Conservation (phyloP, 2,797 vertebrate genomes). For the Darevskia nairensis region DNA sequence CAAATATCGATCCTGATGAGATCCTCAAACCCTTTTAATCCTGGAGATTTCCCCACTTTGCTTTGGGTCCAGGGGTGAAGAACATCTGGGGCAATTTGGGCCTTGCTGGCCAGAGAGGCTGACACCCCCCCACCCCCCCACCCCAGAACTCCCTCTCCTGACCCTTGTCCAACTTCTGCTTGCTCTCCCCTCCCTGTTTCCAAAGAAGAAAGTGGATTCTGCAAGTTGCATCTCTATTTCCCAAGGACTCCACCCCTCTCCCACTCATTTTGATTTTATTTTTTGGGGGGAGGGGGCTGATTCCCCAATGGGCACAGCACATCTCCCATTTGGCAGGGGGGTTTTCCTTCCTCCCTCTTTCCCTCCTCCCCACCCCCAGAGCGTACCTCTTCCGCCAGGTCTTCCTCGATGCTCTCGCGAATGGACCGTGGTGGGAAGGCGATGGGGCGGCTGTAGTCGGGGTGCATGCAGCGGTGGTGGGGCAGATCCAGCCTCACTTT, state of each 20-base stretch:
- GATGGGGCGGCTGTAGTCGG: conserved; percentile 76
- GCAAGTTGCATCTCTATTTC: no score
- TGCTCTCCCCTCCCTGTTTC: background rate
- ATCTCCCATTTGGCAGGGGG: background rate
- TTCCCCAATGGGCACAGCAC: no score
- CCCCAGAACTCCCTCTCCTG: no score
- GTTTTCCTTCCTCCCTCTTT: background rate
- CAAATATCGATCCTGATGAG: no score
- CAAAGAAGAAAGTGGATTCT: background rate
- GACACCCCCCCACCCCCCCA: no score
- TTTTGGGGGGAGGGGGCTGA: no score
- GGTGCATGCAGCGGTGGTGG: conserved; percentile 73
- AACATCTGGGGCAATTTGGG: no score
- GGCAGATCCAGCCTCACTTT: conserved; percentile 75
- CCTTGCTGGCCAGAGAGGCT: no score
- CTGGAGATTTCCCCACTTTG: no score
- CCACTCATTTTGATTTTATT: background rate
- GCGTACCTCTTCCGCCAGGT: conserved; percentile 90
- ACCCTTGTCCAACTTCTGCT: no score
- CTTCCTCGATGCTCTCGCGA: conserved; percentile 93
- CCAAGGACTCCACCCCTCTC: background rate
- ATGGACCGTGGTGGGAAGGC: conserved; percentile 90
- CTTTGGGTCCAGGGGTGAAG: no score
- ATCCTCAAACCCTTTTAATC: no score
- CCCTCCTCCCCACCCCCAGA: background rate